phyloP scores from a whole-genome alignment of 2,888 invertebrate genomes.

The Dorcus hopei region DNA sequence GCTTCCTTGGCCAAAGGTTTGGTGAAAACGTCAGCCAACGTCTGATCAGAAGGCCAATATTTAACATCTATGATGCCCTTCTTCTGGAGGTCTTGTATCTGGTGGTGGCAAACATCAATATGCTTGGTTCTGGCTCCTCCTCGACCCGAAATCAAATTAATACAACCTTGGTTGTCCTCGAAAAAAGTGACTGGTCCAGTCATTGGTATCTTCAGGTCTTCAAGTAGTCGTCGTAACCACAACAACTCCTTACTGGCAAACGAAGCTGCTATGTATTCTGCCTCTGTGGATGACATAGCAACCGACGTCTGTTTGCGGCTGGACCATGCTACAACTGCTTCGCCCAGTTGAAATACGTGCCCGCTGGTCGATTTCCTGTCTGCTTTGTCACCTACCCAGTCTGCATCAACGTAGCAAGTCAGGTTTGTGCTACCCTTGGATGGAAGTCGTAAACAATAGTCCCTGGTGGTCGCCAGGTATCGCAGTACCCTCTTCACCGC shows the following conservation, averaged over 20 bases:
- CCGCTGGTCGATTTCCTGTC: neutral
- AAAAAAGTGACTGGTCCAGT: too few relatives aligned
- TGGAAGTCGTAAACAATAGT: too few relatives aligned
- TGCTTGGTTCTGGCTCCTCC: neutral
- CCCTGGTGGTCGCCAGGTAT: too few relatives aligned
- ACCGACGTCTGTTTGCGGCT: too few relatives aligned
- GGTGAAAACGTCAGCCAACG: slow-evolving; percentile 4
- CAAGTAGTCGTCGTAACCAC: too few relatives aligned
- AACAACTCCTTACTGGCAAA: too few relatives aligned
- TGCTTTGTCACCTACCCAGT: neutral
- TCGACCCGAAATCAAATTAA: neutral
- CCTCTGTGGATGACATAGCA: too few relatives aligned
- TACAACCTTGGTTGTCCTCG: slow-evolving; percentile 1
- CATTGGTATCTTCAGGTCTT: too few relatives aligned
- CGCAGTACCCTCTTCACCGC: too few relatives aligned
- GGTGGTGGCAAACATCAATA: neutral
- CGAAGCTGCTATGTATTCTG: too few relatives aligned
- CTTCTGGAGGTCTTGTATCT: neutral
- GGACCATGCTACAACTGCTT: too few relatives aligned
- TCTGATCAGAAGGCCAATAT: slow-evolving; percentile 2
- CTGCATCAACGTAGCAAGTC: neutral
- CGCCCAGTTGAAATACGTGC: too few relatives aligned
- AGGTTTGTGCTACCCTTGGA: neutral
- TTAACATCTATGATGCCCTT: neutral
- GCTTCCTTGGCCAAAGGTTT: neutral